Evolutionary conservation across 2,888 invertebrate species (phyloP).

Genomic region (Cephus pulcher): DNA sequence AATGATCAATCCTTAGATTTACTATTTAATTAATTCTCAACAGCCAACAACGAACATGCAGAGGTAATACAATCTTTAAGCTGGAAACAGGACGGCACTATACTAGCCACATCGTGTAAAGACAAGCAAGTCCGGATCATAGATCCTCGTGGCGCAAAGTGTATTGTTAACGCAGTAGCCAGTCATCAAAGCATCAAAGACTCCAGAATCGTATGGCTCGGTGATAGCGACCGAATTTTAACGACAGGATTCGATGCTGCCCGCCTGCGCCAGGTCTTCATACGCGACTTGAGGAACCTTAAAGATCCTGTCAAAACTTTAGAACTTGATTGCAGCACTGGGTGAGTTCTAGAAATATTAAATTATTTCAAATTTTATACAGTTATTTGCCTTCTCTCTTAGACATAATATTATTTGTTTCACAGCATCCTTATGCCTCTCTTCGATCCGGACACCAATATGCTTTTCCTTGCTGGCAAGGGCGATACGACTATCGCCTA

Average conservation of each 20-base stretch:
- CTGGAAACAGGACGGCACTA: conserved; percentile 89
- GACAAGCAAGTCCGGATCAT: conserved; percentile 89
- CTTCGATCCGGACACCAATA: conserved; percentile 92
- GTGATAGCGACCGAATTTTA: conserved; percentile 83
- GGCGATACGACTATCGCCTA: conserved; percentile 93
- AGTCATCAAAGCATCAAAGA: conserved; percentile 94
- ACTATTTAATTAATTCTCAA: conserved; percentile 21
- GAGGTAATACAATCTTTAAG: conserved; percentile 91
- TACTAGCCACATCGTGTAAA: conserved; percentile 88
- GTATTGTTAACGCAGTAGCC: conserved; percentile 72
- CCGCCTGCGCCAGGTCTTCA: conserved; percentile 87
- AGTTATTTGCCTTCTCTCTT: not conserved
- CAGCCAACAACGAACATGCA: conserved; percentile 79
- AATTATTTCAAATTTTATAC: conserved; percentile 1
- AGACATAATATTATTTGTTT: not conserved
- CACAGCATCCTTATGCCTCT: conserved; percentile 87
- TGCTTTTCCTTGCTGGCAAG: conserved; percentile 95
- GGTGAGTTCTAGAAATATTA: conserved; percentile 64
- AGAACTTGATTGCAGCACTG: conserved; percentile 88
- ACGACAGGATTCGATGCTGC: conserved; percentile 93
- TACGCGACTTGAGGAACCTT: conserved; percentile 88
- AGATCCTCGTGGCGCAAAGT: conserved; percentile 76
- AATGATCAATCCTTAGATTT: conserved; percentile 5
- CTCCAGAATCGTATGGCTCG: conserved; percentile 91
- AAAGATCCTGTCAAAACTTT: conserved; percentile 81